Evolutionary conservation across 1,140 invertebrate genomes (phyloP).

Genomic region (Euwallacea fornicatus): DNA sequence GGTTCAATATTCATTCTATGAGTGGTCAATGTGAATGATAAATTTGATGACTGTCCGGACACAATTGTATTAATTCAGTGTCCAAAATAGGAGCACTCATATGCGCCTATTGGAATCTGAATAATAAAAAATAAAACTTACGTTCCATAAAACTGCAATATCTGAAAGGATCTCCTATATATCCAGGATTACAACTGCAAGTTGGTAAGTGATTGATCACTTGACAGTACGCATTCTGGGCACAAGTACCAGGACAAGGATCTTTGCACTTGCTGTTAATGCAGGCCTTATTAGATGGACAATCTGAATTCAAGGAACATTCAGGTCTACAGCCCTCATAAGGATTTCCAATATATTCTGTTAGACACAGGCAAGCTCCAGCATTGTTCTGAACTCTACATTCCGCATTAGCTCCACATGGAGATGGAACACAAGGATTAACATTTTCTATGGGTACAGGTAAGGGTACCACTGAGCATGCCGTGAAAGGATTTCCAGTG

Average conservation of each 20-base stretch:
- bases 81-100: too few relatives aligned
- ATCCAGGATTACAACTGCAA: conserved; percentile 61
- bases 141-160: conserved; percentile 54
- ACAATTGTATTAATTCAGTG: too few relatives aligned
- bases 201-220: conserved; percentile 61
- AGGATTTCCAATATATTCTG: conserved; percentile 72
- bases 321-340: conserved; percentile 69
- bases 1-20: neutral
- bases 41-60: neutral
- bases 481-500: conserved; percentile 72
- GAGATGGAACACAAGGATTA: conserved; percentile 63
- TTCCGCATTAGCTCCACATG: conserved; percentile 68
- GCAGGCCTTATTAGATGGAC: conserved; percentile 62
- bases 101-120: neutral
- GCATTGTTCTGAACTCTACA: conserved; percentile 63
- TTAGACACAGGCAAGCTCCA: conserved; percentile 67
- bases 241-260: conserved; percentile 68
- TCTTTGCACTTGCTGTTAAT: conserved; percentile 65
- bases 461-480: conserved; percentile 55
- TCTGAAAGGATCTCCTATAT: conserved; percentile 64
- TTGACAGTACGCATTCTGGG: conserved; percentile 63
- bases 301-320: conserved; percentile 66
- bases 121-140: conserved; percentile 29
- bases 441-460: conserved; percentile 50
- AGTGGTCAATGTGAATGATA: neutral